Percentiles rank a stretch among this genome's conserved stretches.
These are phyloP conservation scores for Zoanthus solanderi DNA, from an alignment of 92 coral and sea anemone genomes.

Conservation along the genomic window DNA sequence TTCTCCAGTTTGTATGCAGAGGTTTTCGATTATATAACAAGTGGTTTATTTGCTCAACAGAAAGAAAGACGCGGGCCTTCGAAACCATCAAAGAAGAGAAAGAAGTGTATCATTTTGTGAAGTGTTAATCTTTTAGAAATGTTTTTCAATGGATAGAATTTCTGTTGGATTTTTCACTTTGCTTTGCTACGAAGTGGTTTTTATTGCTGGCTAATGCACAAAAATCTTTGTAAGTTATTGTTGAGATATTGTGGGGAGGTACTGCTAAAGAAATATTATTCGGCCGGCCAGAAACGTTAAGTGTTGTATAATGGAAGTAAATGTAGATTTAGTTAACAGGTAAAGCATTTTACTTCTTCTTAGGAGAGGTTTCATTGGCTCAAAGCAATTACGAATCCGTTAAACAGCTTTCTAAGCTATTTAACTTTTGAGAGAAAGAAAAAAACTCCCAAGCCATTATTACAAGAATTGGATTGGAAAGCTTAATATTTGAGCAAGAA, in stretches of 20 bases:
- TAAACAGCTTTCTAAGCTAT: neutral
- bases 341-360: neutral
- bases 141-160: conserved; percentile 30
- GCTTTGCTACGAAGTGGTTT: neutral
- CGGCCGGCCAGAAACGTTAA: neutral
- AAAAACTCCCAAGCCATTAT: neutral
- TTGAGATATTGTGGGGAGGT: neutral
- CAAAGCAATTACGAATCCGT: neutral
- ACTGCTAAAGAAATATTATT: neutral
- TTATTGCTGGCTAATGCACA: neutral
- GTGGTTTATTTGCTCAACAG: conserved; percentile 64
- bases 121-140: conserved; percentile 27
- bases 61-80: conserved; percentile 91
- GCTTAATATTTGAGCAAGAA: neutral
- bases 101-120: conserved; percentile 89
- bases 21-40: conserved; percentile 26
- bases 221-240: conserved; percentile 25
- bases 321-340: neutral
- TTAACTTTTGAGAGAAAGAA: no score
- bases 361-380: neutral
- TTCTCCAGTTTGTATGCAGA: neutral
- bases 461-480: neutral
- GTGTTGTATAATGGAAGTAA: neutral
- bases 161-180: conserved; percentile 13
- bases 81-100: conserved; percentile 68